Conservation (phyloP, 2,113 vertebrate genomes). For the Jaculus jaculus region DNA sequence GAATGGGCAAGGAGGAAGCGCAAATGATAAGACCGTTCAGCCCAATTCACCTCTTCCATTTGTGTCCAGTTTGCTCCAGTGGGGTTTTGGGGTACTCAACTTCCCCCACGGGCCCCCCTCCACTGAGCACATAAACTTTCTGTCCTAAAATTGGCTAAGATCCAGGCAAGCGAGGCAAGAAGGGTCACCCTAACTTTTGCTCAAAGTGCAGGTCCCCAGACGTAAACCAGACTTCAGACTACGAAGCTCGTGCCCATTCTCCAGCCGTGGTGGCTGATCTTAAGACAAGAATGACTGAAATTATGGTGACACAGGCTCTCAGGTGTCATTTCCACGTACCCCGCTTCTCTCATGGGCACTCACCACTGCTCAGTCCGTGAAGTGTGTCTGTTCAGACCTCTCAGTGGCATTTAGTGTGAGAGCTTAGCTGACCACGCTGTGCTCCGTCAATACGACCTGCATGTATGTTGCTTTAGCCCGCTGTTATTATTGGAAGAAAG, state of each 20-base stretch:
- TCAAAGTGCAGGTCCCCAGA: no score
- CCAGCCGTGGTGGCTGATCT: background rate
- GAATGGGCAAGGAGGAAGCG: rapidly evolving
- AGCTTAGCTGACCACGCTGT: rapidly evolving
- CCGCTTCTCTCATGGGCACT: background rate
- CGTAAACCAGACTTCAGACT: background rate
- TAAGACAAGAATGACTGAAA: rapidly evolving
- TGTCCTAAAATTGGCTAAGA: no score
- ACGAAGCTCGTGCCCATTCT: rapidly evolving
- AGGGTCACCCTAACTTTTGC: no score
- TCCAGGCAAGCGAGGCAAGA: background rate
- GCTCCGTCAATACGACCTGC: background rate
- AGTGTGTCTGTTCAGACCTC: background rate
- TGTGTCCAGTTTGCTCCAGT: background rate
- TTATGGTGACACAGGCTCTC: rapidly evolving
- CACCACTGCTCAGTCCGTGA: rapidly evolving
- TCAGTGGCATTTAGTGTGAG: background rate
- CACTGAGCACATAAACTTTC: background rate
- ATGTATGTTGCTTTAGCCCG: rapidly evolving
- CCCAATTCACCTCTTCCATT: rapidly evolving
- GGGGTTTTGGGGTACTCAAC: background rate
- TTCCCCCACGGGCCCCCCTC: background rate
- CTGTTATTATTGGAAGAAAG: background rate
- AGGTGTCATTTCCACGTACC: rapidly evolving
- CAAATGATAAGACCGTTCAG: rapidly evolving